Evolutionary conservation across 1,140 invertebrate species (phyloP), one percentile per base, ranked within the genome.

Genomic region (Anagrus nilaparvatae): DNA sequence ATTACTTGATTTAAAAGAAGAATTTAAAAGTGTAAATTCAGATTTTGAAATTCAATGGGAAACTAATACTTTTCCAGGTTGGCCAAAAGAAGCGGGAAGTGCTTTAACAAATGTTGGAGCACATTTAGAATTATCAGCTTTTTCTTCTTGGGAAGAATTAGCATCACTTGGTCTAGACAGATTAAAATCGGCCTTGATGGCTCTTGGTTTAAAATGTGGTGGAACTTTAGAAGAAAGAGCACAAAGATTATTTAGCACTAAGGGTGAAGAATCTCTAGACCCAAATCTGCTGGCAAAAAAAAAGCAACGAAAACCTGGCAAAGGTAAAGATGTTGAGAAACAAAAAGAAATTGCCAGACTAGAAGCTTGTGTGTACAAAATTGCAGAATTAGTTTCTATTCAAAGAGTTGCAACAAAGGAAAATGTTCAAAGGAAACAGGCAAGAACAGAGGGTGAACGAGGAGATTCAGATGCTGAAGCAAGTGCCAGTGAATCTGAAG

Each of bases 371-470:
- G 77, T 92, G 20, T 96, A 95, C 54, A 81, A 82, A 59, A 77
- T 93, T 28, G 77, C 85, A 0, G 87, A 91, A 53, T 67, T 89
- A 28, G 72, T 93, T 5, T 78, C 83, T 2, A 78, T 84, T 49
- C 89, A 97, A 55, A 69, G 95, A 25, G 73, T 79, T 3, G 82
- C 91, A 0, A 98, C 96, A 0, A 89, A 93, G 56, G 97, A 99
- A 65, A 99, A 99, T 70, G 93, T 99, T 1, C 93, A 98, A 55
- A 75, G 96, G 9, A 97, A 98, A 60, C 95, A 98, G 61, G 96
- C 96, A 0, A 77, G 95, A 43, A 96, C 93, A 0, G 93, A 91
- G 29, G 94, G 92, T 6, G 93, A 97, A 64, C 66, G 88, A 3
- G 87, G 92, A 47, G 90, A 94, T 58, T 91, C 88, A 13, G 92